Percentiles rank a stretch among this genome's conserved stretches.
Evolutionary conservation across 2,888 invertebrate genomes (phyloP).

Genomic region (Ophion costatus): DNA sequence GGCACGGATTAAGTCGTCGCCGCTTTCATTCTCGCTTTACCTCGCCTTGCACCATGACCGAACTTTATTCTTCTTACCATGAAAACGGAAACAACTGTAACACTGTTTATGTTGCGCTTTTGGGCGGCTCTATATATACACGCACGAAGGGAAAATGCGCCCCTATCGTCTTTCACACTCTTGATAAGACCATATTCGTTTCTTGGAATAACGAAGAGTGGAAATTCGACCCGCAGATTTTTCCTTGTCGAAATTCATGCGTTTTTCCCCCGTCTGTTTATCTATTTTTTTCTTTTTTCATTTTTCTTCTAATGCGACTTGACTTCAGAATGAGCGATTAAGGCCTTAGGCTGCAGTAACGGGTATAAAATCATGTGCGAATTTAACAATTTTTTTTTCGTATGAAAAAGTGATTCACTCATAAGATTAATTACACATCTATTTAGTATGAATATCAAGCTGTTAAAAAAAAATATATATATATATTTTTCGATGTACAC

Average conservation of each 20-base stretch:
- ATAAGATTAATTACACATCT: too few species aligned
- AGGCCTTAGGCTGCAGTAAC: too few species aligned
- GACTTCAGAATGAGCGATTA: too few species aligned
- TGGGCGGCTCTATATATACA: background rate
- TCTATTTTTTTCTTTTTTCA: background rate
- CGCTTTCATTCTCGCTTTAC: background rate
- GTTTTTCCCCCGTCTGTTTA: background rate
- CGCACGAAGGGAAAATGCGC: constrained; percentile 12
- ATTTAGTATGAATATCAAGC: too few species aligned
- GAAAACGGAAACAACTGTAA: constrained; percentile 22
- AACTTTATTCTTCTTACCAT: constrained; percentile 13
- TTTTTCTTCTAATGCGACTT: background rate
- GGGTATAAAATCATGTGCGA: too few species aligned
- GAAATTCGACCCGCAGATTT: constrained; percentile 28
- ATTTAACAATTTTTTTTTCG: too few species aligned
- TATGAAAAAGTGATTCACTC: too few species aligned
- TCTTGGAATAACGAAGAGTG: constrained; percentile 12
- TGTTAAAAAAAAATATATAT: too few species aligned
- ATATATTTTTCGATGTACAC: too few species aligned
- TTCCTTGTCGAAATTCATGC: constrained; percentile 10
- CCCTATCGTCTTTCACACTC: constrained; percentile 54
- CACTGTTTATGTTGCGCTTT: constrained; percentile 4
- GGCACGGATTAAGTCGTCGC: too few species aligned
- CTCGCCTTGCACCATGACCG: background rate
- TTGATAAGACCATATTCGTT: constrained; percentile 23